phyloP scores from a whole-genome alignment of 2,113 vertebrate species.

The Origma solitaria region DNA sequence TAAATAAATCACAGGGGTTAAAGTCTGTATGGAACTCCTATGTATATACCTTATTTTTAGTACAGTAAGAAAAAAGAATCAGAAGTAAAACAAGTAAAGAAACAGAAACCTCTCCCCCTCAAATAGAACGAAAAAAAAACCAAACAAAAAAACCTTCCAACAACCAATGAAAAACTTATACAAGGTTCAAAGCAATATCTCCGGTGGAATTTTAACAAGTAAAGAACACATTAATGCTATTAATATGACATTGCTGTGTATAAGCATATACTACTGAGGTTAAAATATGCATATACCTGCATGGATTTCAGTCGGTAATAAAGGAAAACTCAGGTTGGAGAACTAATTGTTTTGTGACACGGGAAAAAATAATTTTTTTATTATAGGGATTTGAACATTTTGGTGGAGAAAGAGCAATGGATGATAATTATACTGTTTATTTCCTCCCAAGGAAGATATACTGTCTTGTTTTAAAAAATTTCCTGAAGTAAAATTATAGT shows the following conservation, averaged over 20 bases:
- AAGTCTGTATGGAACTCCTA: neutral
- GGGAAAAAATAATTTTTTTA: neutral
- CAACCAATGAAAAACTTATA: neutral
- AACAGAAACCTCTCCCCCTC: neutral
- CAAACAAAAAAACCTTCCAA: neutral
- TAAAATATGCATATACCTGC: neutral
- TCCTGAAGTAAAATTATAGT: neutral
- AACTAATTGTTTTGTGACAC: neutral
- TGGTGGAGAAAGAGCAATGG: neutral
- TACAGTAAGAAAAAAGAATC: neutral
- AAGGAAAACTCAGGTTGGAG: neutral
- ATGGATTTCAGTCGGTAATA: neutral
- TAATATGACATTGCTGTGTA: neutral
- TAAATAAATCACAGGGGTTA: neutral
- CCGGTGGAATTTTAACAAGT: neutral
- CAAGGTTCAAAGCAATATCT: neutral
- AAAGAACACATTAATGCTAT: neutral
- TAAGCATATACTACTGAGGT: neutral
- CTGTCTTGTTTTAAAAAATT: neutral
- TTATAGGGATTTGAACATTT: neutral
- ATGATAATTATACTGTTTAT: neutral
- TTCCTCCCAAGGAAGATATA: neutral
- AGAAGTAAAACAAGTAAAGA: neutral
- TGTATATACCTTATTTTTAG: neutral
- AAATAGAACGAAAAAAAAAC: neutral